phyloP scores from a whole-genome alignment of 2,888 invertebrate genomes.

The Dendrolimus pini region DNA sequence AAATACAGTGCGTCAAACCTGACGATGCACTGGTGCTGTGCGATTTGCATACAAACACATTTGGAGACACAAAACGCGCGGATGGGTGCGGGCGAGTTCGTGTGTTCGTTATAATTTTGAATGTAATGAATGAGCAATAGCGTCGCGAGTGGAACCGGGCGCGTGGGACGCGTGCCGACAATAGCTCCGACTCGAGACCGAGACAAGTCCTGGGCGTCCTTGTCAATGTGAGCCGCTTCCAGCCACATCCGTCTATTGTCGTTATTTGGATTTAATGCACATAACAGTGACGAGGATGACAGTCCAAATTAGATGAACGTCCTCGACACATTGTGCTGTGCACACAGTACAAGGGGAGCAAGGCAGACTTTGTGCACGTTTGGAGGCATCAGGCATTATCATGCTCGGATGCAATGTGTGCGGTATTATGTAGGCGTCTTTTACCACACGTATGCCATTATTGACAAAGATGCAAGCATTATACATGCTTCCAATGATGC shows the following conservation, averaged over 20 bases:
- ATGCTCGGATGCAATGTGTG: slow-evolving; percentile 31
- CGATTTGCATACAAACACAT: slow-evolving; percentile 74
- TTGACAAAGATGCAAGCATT: background rate
- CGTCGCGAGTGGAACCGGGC: slow-evolving; percentile 45
- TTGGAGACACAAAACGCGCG: slow-evolving; percentile 52
- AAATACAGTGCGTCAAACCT: slow-evolving; percentile 63
- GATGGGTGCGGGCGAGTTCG: slow-evolving; percentile 68
- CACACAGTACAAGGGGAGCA: background rate
- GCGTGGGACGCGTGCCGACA: slow-evolving; percentile 71
- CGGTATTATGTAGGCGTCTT: slow-evolving; percentile 47
- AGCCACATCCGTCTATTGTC: slow-evolving; percentile 76
- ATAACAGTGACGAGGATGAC: slow-evolving; percentile 59
- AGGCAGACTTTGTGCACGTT: background rate
- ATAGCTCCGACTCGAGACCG: slow-evolving; percentile 32
- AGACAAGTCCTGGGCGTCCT: slow-evolving; percentile 75
- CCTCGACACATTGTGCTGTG: slow-evolving; percentile 1
- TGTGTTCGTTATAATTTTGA: slow-evolving; percentile 72
- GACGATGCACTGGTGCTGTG: slow-evolving; percentile 69
- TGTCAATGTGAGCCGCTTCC: slow-evolving; percentile 76
- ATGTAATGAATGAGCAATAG: slow-evolving; percentile 75
- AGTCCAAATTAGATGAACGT: slow-evolving; percentile 23
- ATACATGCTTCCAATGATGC: slow-evolving; percentile 7
- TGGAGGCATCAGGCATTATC: background rate
- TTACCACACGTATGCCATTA: slow-evolving; percentile 19
- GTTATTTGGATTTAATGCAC: slow-evolving; percentile 66